Percentiles rank a stretch among this genome's conserved stretches.
Conservation (phyloP, 2,797 vertebrate species). For the Dipus sagitta region DNA sequence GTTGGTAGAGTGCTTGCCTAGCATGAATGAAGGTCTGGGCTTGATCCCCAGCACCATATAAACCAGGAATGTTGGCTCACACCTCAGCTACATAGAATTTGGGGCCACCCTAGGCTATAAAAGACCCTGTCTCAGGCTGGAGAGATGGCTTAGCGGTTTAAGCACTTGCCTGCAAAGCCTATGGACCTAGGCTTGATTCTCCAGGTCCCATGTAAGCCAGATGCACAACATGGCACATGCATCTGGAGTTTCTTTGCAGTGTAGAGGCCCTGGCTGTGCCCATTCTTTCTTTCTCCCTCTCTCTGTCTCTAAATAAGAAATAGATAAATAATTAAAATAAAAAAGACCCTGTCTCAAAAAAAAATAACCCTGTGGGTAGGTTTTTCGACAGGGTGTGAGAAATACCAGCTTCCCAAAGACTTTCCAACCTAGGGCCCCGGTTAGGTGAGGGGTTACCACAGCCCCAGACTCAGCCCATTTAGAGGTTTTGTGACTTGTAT, state of each 20-base stretch:
- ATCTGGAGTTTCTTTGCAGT: no score
- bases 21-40: not conserved
- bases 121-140: no score
- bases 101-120: no score
- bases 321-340: not conserved
- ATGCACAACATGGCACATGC: no score
- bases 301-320: no score
- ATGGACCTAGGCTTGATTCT: no score
- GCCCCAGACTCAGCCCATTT: not conserved
- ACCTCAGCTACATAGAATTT: not conserved
- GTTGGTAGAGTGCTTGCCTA: not conserved
- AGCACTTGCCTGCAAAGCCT: no score
- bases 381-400: not conserved
- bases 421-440: not conserved
- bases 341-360: no score
- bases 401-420: not conserved
- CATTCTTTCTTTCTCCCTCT: no score
- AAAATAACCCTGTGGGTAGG: not conserved
- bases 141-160: no score
- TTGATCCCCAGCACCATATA: not conserved
- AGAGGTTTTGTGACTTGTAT: accelerated
- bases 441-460: accelerated
- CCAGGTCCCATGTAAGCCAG: no score
- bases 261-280: no score
- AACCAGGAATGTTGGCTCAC: not conserved